Base-by-base conservation (phyloP, 2,113 vertebrate genomes). In the Hydrolagus affinis region DNA sequence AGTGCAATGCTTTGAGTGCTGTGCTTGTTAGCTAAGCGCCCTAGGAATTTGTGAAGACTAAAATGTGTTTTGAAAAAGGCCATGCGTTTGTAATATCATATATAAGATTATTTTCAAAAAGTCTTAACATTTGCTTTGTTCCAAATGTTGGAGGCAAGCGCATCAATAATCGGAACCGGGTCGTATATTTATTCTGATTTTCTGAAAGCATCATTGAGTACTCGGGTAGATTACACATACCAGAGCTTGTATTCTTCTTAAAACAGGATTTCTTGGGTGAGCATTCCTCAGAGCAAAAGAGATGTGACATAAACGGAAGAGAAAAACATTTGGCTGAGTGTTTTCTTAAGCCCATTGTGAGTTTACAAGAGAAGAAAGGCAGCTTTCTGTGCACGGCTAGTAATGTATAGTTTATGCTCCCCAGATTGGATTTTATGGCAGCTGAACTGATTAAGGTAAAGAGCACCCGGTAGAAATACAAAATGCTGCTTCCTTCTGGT, bases 301-400 rank as follows among this genome's bases (percentile, higher is more conserved):
- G 60, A 30, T 66, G 60, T 80, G 77, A 80, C 25, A 80, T 28
- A 64, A 64, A 66, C 62, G 77, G 57, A 80, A 80, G 59, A 64
- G 17, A 64, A 28, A 1, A 80, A 64, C 59, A 80, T 80, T 80
- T 80, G 23, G 25, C 76, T 64, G 59, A 60, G 25, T 64, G 76
- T 80, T 28, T 15, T 44, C 21, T 80, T 62, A 80, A 80, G 11
- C n/a, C 23, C 23, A 7, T 23, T 60, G 59, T 60, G 75, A 59
- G 56, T 77, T 77, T 19, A n/a, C 75, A 60, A 23, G 76, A 78
- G 59, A 80, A 15, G 14, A 66, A 83, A 66, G 23, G 23, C 11
- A 66, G 77, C 14, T 64, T 83, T 83, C 66, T 83, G 9, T 28
- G 30, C 78, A 64, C 23, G 11, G 11, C 28, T 66, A 19, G 14